Evolutionary conservation across 2,113 vertebrate species (phyloP).

Genomic region (Protomyctophum bolini): DNA sequence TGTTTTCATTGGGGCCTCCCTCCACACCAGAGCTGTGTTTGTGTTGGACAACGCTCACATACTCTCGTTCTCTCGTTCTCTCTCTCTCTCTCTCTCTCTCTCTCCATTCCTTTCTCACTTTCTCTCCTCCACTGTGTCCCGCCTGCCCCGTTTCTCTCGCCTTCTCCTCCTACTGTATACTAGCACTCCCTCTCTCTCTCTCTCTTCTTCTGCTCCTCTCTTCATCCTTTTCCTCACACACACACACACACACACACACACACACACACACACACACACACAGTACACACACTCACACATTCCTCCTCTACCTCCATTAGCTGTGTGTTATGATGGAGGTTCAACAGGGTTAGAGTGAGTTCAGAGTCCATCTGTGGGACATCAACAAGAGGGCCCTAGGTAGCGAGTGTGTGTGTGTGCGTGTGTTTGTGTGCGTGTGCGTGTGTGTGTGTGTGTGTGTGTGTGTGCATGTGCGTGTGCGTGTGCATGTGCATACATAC

Average conservation of each 20-base stretch:
- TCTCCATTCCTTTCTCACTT: conserved; percentile 19
- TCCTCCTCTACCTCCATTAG: not conserved
- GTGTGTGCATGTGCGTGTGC: no score
- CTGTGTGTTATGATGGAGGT: not conserved
- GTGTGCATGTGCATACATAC: no score
- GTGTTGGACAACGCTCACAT: conserved; percentile 41
- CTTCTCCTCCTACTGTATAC: conserved; percentile 2
- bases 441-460: no score
- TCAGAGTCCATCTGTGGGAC: conserved; percentile 1
- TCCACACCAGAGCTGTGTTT: conserved; percentile 54
- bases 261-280: no score
- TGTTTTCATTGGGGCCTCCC: conserved; percentile 52
- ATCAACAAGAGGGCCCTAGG: not conserved
- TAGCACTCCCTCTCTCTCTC: conserved; percentile 1
- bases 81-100: conserved; percentile 6
- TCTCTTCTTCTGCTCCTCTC: not conserved
- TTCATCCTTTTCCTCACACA: not conserved
- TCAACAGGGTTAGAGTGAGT: not conserved
- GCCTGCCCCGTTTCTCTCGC: conserved; percentile 12
- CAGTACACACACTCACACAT: no score
- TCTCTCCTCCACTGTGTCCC: conserved; percentile 31
- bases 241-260: no score
- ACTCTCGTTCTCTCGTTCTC: not conserved
- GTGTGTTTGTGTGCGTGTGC: no score
- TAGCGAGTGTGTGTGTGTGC: not conserved